A percentile compares a stretch with the other conserved stretches of the same genome.
These are phyloP conservation scores for Strix uralensis DNA, from an alignment of 2,113 vertebrate species.

Conservation along the genomic window DNA sequence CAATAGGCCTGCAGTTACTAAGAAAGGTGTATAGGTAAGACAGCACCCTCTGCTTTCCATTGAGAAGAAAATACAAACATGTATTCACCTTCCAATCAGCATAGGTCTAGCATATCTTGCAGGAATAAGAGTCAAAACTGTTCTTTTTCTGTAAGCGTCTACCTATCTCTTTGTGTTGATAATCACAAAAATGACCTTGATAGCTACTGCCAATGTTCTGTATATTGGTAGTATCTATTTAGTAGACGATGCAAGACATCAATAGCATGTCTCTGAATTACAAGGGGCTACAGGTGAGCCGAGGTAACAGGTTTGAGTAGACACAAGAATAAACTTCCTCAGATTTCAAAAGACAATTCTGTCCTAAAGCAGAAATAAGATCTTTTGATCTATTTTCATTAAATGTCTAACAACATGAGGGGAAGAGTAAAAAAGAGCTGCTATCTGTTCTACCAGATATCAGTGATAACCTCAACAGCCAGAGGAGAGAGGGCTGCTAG, in stretches of 20 bases:
- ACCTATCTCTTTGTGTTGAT: background rate
- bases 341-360: background rate
- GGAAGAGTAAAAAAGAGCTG: background rate
- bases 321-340: background rate
- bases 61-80: background rate
- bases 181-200: background rate
- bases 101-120: background rate
- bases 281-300: background rate
- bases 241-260: background rate
- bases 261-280: background rate
- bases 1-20: background rate
- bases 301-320: background rate
- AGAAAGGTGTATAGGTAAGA: background rate
- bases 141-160: background rate
- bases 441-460: too few species aligned
- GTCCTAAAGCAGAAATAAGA: background rate
- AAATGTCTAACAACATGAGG: background rate
- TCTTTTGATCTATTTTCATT: background rate
- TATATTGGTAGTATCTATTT: background rate
- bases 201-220: fast-evolving
- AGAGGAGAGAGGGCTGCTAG: background rate
- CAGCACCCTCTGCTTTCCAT: background rate
- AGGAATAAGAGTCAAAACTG: background rate
- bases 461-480: background rate
- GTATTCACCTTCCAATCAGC: background rate